Evolutionary conservation across 2,113 vertebrate species (phyloP), one percentile per base, ranked within the genome.

Genomic region (Datnioides undecimradiatus): DNA sequence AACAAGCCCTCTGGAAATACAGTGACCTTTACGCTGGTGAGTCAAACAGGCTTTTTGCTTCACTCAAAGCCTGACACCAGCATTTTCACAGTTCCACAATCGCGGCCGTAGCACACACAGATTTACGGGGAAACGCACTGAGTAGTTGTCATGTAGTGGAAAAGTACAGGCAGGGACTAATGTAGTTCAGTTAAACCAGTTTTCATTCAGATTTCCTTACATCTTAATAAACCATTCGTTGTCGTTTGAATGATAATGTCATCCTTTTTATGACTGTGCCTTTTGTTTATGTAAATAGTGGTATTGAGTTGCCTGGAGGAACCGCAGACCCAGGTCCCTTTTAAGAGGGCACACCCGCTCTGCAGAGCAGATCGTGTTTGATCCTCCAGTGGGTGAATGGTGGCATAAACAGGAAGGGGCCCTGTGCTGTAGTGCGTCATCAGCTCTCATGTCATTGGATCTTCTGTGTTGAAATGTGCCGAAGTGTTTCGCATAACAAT

Each of bases 391-490:
- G 40, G 66, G 79, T 59, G 31, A 90, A 87, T 57, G 80, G 80
- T 66, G 48, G 73, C 86, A 88, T 91, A 93, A 92, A 93, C 92
- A 93, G 92, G 92, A 93, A 92, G 90, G 64, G 92, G 90, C 92
- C 88, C 87, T 41, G 68, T 29, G 17, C 88, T 86, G 78, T 72
- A 88, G 88, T 90, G 88, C 91, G 90, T 92, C 92, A 93, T 79
- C 76, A 45, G 73, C 81, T 77, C 87, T 85, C 46, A 8, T 89
- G 90, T 90, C 91, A 89, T 72, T 38, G 80, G 78, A 85, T 92
- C 82, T 73, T 86, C 79, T 90, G 87, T 85, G 85, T 73, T 87
- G 84, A 90, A 91, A 90, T 82, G 84, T 83, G 81, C 82, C 12
- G 6, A 59, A 76, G 78, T 82, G 60, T 88, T 91, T 90, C 60